Percentiles rank a stretch among this genome's conserved stretches.
Conservation (phyloP, 2,888 invertebrate species). For the Papilio gigon region DNA sequence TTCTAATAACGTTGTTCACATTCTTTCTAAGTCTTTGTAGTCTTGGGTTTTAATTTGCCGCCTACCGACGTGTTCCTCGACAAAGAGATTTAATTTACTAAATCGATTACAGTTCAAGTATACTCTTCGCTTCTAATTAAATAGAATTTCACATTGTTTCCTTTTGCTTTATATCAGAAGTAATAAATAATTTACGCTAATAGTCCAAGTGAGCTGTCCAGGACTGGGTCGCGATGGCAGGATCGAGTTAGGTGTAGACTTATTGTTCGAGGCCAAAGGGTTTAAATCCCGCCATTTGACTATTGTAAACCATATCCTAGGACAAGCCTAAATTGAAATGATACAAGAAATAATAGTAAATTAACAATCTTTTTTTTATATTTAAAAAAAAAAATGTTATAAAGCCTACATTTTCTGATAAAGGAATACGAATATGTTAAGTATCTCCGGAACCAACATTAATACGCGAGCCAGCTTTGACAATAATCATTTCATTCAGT, state of each 20-base stretch:
- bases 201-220: too few species aligned
- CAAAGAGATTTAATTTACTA: slow-evolving; percentile 24
- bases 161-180: neutral
- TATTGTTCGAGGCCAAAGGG: too few species aligned
- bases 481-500: neutral
- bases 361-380: too few species aligned
- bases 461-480: neutral
- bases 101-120: slow-evolving; percentile 6
- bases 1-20: neutral
- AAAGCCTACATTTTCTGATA: too few species aligned
- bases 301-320: too few species aligned
- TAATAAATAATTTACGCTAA: neutral
- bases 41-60: slow-evolving; percentile 19
- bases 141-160: neutral
- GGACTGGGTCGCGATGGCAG: too few species aligned
- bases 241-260: too few species aligned
- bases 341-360: too few species aligned
- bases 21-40: neutral
- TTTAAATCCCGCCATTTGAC: too few species aligned
- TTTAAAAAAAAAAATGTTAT: too few species aligned
- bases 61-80: slow-evolving; percentile 4
- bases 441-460: neutral
- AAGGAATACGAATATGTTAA: neutral
- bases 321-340: too few species aligned
- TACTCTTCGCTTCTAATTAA: neutral